A percentile compares a stretch with the other conserved stretches of the same genome.
Evolutionary conservation across 2,888 invertebrate genomes (phyloP).

Genomic region (Diarsia mendica): DNA sequence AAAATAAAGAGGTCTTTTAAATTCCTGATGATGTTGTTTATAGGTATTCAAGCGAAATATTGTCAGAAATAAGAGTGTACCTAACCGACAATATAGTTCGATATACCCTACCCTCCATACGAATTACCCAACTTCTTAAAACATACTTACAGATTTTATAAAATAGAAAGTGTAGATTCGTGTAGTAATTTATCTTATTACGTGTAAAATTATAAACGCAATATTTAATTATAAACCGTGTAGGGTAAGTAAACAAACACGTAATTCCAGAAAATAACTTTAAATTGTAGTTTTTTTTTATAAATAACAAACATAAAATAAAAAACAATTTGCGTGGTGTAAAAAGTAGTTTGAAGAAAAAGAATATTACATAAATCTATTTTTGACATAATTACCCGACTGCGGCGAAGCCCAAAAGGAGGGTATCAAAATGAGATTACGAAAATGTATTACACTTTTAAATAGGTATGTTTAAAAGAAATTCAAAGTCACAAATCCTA

Average conservation of each 20-base stretch:
- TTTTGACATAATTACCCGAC: conserved; percentile 42
- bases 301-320: no score
- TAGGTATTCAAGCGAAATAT: not conserved
- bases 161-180: conserved; percentile 13
- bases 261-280: not conserved
- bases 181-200: no score
- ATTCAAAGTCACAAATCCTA: no score
- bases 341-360: not conserved
- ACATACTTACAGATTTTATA: not conserved
- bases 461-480: no score
- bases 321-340: no score
- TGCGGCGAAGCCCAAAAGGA: no score
- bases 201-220: not conserved
- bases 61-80: no score
- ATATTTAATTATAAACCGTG: not conserved
- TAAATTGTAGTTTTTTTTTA: no score
- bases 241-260: not conserved
- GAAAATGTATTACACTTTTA: no score
- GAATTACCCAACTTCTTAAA: conserved; percentile 4
- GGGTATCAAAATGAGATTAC: no score
- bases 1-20: not conserved
- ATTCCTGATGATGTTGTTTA: not conserved
- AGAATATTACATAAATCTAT: conserved; percentile 33
- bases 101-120: not conserved
- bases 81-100: not conserved